Base-by-base conservation (phyloP, 2,797 vertebrate species). In the Adrianichthys oophorus region DNA sequence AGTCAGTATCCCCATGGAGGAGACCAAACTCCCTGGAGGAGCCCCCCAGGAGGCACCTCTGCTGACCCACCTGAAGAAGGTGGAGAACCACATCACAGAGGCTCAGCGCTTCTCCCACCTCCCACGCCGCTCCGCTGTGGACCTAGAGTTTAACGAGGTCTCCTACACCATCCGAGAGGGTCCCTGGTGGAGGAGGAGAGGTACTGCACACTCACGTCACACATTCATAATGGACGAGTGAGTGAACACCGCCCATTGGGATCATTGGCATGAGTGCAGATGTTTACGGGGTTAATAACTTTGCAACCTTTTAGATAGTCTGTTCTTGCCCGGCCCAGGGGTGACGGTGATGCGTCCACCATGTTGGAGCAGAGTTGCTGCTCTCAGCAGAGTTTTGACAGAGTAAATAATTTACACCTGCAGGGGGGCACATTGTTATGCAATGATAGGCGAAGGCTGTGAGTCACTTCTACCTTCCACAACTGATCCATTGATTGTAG, bases 81-180 rank as follows among this genome's bases (percentile, higher is more conserved):
- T 99, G 83, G 97, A 99, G 87, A 99, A 99, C 87, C 95, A 98
- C 82, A 99, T 99, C 84, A 99, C 96, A 0, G 98, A 99, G 55
- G 98, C 96, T 1, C 96, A 98, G 87, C 92, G 96, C 66, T 98
- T 99, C 85, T 96, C 94, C 51, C 98, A 99, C 80, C 93, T 99
- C 44, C 98, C 98, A 5, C 96, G 95, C 16, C 95, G 98, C 79
- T 97, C 97, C 0, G 87, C 97, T 0, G 95, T 99, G 77, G 95
- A 98, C 89, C 90, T 99, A 41, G 96, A 98, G 83, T 99, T 99
- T 80, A 90, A 92, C 2, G 96, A 98, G 87, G 82, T 99, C 71
- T 98, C 96, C 32, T 95, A 98, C 86, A 98, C 95, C 4, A 95
- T 99, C 74, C 92, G 96, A 0, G 98, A 99, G 80, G 97, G 98